Conservation (phyloP, 2,797 vertebrate species). For the Sparus aurata region DNA sequence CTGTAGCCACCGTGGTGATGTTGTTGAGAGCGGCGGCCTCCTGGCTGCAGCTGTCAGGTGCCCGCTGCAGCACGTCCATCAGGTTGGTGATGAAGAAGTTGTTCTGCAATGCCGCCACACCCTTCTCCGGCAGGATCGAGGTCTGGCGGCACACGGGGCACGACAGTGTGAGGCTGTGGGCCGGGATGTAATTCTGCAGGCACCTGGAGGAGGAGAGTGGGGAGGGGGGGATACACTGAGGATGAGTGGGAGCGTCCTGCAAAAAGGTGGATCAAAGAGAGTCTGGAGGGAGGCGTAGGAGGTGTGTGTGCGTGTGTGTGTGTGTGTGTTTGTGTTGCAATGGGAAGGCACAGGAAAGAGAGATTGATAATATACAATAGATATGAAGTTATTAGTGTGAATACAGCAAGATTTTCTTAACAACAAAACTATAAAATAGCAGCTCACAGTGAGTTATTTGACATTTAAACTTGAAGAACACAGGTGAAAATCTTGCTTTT, state of each 20-base stretch:
- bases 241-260: not conserved
- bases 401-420: not conserved
- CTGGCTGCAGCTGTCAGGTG: conserved; percentile 87
- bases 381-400: not conserved
- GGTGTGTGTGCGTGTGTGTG: not conserved
- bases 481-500: not conserved
- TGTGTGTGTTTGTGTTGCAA: not conserved
- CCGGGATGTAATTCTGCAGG: conserved; percentile 98
- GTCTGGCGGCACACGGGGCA: conserved; percentile 99
- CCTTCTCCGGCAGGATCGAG: conserved; percentile 98
- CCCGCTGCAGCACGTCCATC: conserved; percentile 98
- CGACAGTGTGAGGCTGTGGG: conserved; percentile 96
- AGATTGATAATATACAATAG: not conserved
- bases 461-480: not conserved
- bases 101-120: conserved; percentile 97
- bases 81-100: conserved; percentile 99
- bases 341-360: not conserved
- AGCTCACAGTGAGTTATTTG: not conserved
- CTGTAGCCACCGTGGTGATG: conserved; percentile 89
- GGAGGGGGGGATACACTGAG: not conserved
- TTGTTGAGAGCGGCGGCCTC: conserved; percentile 90
- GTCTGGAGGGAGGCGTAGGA: conserved; percentile 3
- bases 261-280: not conserved
- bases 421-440: not conserved
- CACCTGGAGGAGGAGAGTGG: conserved; percentile 85